Conservation (phyloP, 2,113 vertebrate genomes). For the Dipodomys merriami region DNA sequence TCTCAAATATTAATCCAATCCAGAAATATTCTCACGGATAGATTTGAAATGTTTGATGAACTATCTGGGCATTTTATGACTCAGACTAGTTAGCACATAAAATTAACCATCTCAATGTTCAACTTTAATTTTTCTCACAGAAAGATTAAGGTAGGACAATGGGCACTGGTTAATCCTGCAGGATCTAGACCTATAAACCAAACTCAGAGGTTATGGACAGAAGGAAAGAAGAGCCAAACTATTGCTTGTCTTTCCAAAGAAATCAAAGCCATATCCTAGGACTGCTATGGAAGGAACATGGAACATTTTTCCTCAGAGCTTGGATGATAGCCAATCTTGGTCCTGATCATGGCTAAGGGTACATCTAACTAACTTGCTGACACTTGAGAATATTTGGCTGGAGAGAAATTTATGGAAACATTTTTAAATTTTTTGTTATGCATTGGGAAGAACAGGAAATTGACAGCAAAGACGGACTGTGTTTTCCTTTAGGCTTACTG, state of each 20-base stretch:
- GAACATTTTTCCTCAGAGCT: background rate
- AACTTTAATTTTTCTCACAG: background rate
- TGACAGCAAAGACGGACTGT: conserved; percentile 6
- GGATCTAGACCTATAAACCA: background rate
- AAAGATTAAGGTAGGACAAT: background rate
- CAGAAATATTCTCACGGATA: background rate
- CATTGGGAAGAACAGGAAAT: conserved; percentile 19
- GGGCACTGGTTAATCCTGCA: background rate
- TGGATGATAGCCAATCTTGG: background rate
- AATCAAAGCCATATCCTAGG: background rate
- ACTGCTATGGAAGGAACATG: background rate
- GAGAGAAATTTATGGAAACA: background rate
- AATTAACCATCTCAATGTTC: background rate
- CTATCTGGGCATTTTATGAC: background rate
- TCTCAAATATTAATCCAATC: background rate
- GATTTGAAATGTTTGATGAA: background rate
- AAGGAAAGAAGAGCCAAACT: background rate
- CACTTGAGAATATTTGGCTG: background rate
- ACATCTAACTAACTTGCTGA: background rate
- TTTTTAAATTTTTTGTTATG: background rate
- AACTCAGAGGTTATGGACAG: background rate
- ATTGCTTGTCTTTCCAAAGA: background rate
- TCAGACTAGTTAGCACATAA: background rate
- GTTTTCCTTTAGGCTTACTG: conserved; percentile 41
- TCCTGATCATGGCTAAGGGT: background rate